Percentiles rank a stretch among this genome's conserved stretches.
Conservation (phyloP, 2,797 vertebrate species). For the Avahi laniger region DNA sequence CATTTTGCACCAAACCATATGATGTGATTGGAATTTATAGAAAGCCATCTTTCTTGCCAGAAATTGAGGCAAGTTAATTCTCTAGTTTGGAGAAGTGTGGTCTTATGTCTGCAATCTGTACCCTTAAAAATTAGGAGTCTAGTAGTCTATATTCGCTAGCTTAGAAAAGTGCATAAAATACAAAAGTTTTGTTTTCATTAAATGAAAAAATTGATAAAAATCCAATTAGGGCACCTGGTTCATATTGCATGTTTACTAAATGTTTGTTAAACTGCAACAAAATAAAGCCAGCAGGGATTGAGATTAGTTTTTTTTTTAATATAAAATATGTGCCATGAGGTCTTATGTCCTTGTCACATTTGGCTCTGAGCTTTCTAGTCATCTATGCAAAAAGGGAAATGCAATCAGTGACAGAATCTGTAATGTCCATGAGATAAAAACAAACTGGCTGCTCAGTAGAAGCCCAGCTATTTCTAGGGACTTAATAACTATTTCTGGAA, state of each 20-base stretch:
- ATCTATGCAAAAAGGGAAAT: conserved; percentile 51
- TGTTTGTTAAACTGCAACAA: conserved; percentile 38
- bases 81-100: conserved; percentile 69
- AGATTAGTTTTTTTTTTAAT: neutral
- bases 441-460: conserved; percentile 54
- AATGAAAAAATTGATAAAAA: conserved; percentile 45
- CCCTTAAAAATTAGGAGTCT: conserved; percentile 66
- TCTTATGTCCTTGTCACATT: conserved; percentile 40
- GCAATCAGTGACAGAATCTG: conserved; percentile 32
- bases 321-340: conserved; percentile 19
- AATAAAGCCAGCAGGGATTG: neutral
- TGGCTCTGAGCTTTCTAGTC: conserved; percentile 49
- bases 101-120: conserved; percentile 73
- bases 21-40: conserved; percentile 81
- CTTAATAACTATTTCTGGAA: conserved; percentile 48
- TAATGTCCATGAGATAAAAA: conserved; percentile 48
- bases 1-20: conserved; percentile 81
- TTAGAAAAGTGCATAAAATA: conserved; percentile 54
- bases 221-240: neutral
- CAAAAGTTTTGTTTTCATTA: conserved; percentile 40
- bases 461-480: conserved; percentile 32
- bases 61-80: conserved; percentile 74
- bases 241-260: neutral
- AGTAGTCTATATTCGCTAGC: conserved; percentile 53
- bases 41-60: conserved; percentile 79